phyloP scores from a whole-genome alignment of 2,888 invertebrate species.

The Dione juno region DNA sequence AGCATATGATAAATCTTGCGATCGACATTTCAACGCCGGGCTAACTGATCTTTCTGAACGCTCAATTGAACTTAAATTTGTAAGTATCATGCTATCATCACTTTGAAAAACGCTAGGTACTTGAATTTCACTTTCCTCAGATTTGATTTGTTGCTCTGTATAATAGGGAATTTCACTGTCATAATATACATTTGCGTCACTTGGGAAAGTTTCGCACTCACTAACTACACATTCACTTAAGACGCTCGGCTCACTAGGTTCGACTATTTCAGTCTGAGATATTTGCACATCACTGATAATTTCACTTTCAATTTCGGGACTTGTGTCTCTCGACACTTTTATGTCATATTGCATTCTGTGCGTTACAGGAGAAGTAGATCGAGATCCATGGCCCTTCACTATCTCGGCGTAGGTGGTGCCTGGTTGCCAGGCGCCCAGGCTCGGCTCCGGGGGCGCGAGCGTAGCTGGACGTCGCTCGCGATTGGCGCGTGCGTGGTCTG shows the following conservation, averaged over 20 bases:
- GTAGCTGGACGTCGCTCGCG: slow-evolving; percentile 75
- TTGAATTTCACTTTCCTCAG: slow-evolving; percentile 51
- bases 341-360: slow-evolving; percentile 50
- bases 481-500: slow-evolving; percentile 62
- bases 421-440: slow-evolving; percentile 87
- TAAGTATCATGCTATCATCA: slow-evolving; percentile 39
- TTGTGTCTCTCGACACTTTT: slow-evolving; percentile 42
- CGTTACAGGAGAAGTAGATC: slow-evolving; percentile 65
- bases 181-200: slow-evolving; percentile 56
- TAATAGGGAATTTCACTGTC: slow-evolving; percentile 50
- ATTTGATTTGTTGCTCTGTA: slow-evolving; percentile 49
- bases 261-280: slow-evolving; percentile 56
- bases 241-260: slow-evolving; percentile 52
- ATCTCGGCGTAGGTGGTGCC: slow-evolving; percentile 92
- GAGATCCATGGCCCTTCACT: slow-evolving; percentile 84
- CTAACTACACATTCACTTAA: slow-evolving; percentile 65
- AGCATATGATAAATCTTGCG: slow-evolving; percentile 88
- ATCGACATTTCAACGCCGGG: slow-evolving; percentile 63
- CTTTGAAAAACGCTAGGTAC: slow-evolving; percentile 37
- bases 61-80: slow-evolving; percentile 51
- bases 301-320: slow-evolving; percentile 52
- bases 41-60: slow-evolving; percentile 59
- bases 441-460: slow-evolving; percentile 80
- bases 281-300: slow-evolving; percentile 56
- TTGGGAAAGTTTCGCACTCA: slow-evolving; percentile 68